Conservation (phyloP, 2,888 invertebrate genomes). For the Parnassius apollo region DNA sequence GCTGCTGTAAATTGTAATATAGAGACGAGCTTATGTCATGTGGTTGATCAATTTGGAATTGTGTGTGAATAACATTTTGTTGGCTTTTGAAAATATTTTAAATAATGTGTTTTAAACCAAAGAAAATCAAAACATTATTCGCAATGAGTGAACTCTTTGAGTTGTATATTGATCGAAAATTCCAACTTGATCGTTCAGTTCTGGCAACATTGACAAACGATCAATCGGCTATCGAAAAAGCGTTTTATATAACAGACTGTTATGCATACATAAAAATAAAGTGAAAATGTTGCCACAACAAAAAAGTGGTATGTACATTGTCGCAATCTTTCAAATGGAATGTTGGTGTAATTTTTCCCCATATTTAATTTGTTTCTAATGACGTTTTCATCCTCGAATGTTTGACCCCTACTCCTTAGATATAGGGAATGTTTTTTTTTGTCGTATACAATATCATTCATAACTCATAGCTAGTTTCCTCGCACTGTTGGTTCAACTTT, state of each 20-base stretch:
- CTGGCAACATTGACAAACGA: conserved; percentile 59
- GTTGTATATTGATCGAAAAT: conserved; percentile 33
- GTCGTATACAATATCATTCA: conserved; percentile 52
- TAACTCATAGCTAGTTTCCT: conserved; percentile 67
- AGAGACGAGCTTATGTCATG: conserved; percentile 54
- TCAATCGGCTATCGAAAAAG: background rate
- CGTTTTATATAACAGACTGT: background rate
- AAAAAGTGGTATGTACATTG: conserved; percentile 54
- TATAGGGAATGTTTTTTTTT: conserved; percentile 68
- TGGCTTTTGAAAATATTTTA: conserved; percentile 54
- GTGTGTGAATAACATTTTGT: conserved; percentile 61
- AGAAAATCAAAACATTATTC: conserved; percentile 1
- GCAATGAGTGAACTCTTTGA: conserved; percentile 36
- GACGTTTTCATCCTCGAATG: conserved; percentile 79
- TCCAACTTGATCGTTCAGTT: conserved; percentile 75
- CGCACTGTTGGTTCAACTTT: conserved; percentile 67
- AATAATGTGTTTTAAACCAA: background rate
- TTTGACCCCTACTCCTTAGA: conserved; percentile 74
- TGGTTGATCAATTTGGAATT: conserved; percentile 79
- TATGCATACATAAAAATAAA: background rate
- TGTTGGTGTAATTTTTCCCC: conserved; percentile 83
- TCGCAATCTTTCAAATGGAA: conserved; percentile 82
- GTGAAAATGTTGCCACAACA: conserved; percentile 65
- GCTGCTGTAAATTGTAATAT: conserved; percentile 50
- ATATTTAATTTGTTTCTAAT: conserved; percentile 48